Conservation (phyloP, 2,113 vertebrate genomes). For the Pyxicephalus adspersus region DNA sequence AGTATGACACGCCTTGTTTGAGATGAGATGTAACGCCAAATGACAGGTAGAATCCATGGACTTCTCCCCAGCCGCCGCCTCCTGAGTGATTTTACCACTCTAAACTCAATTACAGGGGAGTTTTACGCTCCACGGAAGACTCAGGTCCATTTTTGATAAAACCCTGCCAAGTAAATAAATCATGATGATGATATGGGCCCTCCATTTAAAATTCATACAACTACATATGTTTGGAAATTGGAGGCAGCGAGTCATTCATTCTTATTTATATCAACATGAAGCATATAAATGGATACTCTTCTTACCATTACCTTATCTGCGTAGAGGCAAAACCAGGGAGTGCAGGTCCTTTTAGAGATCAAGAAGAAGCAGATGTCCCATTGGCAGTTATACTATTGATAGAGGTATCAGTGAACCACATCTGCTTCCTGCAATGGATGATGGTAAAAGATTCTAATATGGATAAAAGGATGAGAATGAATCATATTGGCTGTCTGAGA, state of each 20-base stretch:
- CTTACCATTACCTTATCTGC: conserved; percentile 20
- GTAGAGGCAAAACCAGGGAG: not conserved
- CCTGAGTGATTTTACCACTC: conserved; percentile 79
- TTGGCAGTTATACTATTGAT: not conserved
- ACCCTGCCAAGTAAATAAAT: conserved; percentile 78
- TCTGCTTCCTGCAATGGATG: not conserved
- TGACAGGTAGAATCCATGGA: conserved; percentile 94
- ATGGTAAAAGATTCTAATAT: no score
- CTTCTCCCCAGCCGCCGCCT: conserved; percentile 88
- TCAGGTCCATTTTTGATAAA: conserved; percentile 77
- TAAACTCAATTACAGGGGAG: conserved; percentile 80
- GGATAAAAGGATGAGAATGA: no score
- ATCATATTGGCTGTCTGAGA: no score
- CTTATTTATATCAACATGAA: conserved; percentile 90
- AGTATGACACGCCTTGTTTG: conserved; percentile 70
- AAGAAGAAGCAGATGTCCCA: conserved; percentile 6
- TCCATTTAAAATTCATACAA: conserved; percentile 83
- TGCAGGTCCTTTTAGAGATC: not conserved
- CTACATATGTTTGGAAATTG: conserved; percentile 80
- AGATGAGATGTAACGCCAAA: conserved; percentile 89
- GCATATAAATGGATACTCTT: conserved; percentile 71
- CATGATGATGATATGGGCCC: conserved; percentile 76
- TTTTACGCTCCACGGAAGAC: conserved; percentile 75
- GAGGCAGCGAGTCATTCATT: conserved; percentile 82
- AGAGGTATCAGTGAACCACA: not conserved